Evolutionary conservation across 2,797 vertebrate species (phyloP).

Genomic region (Rhinatrema bivittatum): DNA sequence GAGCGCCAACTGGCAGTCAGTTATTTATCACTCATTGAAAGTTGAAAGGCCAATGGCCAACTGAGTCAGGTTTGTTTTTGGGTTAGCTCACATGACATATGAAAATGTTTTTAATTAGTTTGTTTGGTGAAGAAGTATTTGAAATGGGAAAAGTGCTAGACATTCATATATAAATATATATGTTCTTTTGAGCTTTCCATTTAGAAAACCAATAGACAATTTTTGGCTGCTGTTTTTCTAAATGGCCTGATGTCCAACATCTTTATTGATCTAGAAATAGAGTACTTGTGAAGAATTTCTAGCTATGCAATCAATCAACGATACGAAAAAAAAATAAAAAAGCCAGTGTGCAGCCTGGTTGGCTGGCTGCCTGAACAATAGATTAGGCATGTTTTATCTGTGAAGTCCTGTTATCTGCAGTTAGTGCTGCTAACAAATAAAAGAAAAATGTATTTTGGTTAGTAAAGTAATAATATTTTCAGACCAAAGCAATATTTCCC

Average conservation of each 20-base stretch:
- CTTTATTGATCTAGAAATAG: conserved; percentile 23
- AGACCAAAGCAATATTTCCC: conserved; percentile 6
- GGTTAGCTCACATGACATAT: background rate
- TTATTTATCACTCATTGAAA: conserved; percentile 23
- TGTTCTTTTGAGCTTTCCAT: conserved; percentile 30
- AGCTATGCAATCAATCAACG: conserved; percentile 6
- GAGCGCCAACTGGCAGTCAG: conserved; percentile 32
- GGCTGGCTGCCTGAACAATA: background rate
- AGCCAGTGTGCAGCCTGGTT: conserved; percentile 9
- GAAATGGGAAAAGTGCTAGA: too few species aligned
- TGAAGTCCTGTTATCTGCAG: conserved; percentile 10
- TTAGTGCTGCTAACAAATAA: conserved; percentile 1
- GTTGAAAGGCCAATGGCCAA: conserved; percentile 9
- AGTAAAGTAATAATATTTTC: conserved; percentile 2
- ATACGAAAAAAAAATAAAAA: conserved; percentile 5
- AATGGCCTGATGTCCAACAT: conserved; percentile 23
- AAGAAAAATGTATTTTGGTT: background rate
- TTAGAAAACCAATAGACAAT: conserved; percentile 22
- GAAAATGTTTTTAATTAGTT: background rate
- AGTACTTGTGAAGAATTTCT: conserved; percentile 28
- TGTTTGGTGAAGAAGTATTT: too few species aligned
- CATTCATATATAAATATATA: too few species aligned
- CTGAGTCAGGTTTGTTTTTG: background rate
- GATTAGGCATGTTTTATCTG: background rate
- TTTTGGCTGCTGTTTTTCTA: conserved; percentile 9